A percentile compares a stretch with the other conserved stretches of the same genome.
Conservation (phyloP, 2,113 vertebrate genomes). For the Cephalopterus ornatus region DNA sequence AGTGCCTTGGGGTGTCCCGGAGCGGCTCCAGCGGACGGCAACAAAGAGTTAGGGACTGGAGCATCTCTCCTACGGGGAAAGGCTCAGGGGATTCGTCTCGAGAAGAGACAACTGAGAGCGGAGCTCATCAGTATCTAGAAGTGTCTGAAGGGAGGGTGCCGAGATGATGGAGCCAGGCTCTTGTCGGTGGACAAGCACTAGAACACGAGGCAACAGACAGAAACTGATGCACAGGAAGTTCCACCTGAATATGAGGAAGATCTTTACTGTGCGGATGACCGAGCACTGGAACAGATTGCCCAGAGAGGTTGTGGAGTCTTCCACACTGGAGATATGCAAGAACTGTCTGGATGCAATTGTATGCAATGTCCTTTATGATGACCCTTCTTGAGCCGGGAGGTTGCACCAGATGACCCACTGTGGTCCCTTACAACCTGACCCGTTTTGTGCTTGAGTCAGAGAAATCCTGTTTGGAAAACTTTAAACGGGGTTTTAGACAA, state of each 20-base stretch:
- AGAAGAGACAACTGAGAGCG: background rate
- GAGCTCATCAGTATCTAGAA: background rate
- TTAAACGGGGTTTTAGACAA: background rate
- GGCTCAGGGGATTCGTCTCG: background rate
- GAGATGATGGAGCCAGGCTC: background rate
- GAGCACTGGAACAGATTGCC: rapidly evolving
- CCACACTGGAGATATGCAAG: background rate
- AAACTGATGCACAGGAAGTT: background rate
- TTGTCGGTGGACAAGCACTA: background rate
- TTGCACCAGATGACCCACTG: rapidly evolving
- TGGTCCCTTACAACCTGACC: background rate
- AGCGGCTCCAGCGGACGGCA: background rate
- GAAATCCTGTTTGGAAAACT: rapidly evolving
- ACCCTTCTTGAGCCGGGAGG: too few species aligned
- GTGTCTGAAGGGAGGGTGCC: too few species aligned
- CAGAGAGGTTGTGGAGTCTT: background rate
- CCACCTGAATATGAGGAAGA: background rate
- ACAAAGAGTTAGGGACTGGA: background rate
- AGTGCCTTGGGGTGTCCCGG: rapidly evolving
- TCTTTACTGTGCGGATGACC: background rate
- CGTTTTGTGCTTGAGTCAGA: rapidly evolving
- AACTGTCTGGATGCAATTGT: rapidly evolving
- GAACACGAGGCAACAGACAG: rapidly evolving
- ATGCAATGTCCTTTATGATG: rapidly evolving
- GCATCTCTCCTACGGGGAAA: background rate